Evolutionary conservation across 92 coral and sea anemone species (phyloP).

Genomic region (Zoanthus sociatus): DNA sequence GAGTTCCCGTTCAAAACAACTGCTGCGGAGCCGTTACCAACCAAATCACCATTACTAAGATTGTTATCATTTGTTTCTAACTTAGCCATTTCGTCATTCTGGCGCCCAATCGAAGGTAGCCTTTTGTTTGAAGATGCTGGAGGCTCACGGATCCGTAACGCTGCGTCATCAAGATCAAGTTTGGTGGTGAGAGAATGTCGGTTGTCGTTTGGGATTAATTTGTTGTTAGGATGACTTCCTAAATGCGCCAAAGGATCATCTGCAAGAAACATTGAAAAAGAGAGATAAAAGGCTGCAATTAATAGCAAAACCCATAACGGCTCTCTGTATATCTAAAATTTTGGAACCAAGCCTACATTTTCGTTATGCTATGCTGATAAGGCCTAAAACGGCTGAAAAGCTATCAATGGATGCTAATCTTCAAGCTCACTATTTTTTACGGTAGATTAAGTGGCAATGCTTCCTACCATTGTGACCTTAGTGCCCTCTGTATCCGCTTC

Average conservation of each 20-base stretch:
- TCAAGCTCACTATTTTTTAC: too few species aligned
- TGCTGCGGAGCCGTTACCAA: slow-evolving; percentile 89
- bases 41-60: slow-evolving; percentile 89
- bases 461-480: too few species aligned
- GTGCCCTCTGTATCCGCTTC: too few species aligned
- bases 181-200: slow-evolving; percentile 82
- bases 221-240: slow-evolving; percentile 56
- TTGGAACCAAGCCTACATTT: too few species aligned
- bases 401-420: too few species aligned
- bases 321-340: too few species aligned
- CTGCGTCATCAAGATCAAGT: slow-evolving; percentile 83
- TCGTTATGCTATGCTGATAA: too few species aligned
- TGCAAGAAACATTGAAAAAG: slow-evolving; percentile 6
- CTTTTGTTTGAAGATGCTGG: slow-evolving; percentile 70
- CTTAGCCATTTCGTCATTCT: slow-evolving; percentile 69
- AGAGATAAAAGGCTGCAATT: neutral
- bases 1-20: slow-evolving; percentile 95
- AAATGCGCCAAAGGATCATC: slow-evolving; percentile 48
- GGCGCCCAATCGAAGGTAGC: slow-evolving; percentile 60
- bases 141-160: slow-evolving; percentile 77
- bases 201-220: slow-evolving; percentile 72
- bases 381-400: too few species aligned
- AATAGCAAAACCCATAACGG: too few species aligned
- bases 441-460: too few species aligned
- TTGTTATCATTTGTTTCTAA: slow-evolving; percentile 75